A percentile compares a stretch with the other conserved stretches of the same genome.
Conservation (phyloP, 2,888 invertebrate species). For the Kuschelorhynchus macadamiae region DNA sequence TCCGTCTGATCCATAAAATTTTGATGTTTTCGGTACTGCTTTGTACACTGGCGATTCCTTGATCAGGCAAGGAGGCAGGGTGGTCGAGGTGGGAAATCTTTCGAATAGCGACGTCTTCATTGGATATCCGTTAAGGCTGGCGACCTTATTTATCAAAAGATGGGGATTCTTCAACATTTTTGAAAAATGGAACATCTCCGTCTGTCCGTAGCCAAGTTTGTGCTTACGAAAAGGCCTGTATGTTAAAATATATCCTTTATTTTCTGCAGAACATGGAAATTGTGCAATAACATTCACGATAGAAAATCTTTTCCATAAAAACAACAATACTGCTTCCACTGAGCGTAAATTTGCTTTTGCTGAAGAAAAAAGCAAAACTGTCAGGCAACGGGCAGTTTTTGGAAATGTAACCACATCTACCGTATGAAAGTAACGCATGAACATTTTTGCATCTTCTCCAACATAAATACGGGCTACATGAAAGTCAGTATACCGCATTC, state of each 20-base stretch:
- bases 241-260: constrained; percentile 40
- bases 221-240: constrained; percentile 51
- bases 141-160: constrained; percentile 49
- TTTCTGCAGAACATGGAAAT: constrained; percentile 46
- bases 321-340: constrained; percentile 17
- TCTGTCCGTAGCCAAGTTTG: constrained; percentile 33
- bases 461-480: constrained; percentile 11
- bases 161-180: constrained; percentile 28
- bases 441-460: constrained; percentile 15
- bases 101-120: constrained; percentile 63
- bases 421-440: constrained; percentile 18
- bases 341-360: neutral
- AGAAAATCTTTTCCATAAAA: constrained; percentile 49
- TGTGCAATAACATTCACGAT: constrained; percentile 50
- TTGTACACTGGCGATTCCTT: constrained; percentile 36
- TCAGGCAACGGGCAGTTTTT: neutral
- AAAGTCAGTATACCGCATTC: neutral
- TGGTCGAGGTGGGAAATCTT: constrained; percentile 46
- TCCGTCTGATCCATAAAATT: constrained; percentile 65
- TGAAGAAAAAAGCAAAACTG: constrained; percentile 30
- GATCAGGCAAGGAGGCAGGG: constrained; percentile 26
- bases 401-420: constrained; percentile 1
- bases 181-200: constrained; percentile 26
- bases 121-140: constrained; percentile 63
- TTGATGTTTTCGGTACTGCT: constrained; percentile 45